Conservation (phyloP, 2,797 vertebrate species). For the Coluber constrictor region DNA sequence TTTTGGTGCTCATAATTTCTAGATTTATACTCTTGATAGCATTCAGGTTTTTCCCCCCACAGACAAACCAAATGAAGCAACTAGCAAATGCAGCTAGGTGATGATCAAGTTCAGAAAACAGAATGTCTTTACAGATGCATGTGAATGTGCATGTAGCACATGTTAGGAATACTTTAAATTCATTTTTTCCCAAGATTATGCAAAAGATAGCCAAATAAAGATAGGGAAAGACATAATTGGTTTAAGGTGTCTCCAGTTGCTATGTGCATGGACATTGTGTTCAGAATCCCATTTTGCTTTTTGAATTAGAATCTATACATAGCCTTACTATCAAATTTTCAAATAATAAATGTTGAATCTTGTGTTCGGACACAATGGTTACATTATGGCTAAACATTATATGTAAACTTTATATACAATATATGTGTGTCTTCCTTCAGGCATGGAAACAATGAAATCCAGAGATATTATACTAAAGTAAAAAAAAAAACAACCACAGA, state of each 20-base stretch:
- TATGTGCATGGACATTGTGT: background rate
- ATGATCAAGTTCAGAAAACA: background rate
- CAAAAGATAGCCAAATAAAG: background rate
- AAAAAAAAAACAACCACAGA: too few relatives aligned
- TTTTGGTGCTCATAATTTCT: slow-evolving; percentile 52
- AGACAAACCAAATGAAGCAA: background rate
- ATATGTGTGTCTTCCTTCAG: background rate
- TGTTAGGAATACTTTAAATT: background rate
- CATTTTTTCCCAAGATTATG: background rate
- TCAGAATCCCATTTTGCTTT: background rate
- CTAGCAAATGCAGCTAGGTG: background rate
- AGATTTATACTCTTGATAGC: background rate
- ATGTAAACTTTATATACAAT: background rate
- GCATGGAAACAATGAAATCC: background rate
- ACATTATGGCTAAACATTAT: background rate
- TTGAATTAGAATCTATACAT: background rate
- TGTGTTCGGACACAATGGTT: background rate
- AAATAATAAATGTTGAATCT: background rate
- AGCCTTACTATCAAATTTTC: background rate
- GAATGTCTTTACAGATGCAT: background rate
- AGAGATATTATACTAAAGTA: background rate
- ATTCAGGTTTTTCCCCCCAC: background rate
- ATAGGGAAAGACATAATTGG: background rate
- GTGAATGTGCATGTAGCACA: background rate
- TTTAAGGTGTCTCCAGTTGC: background rate